A percentile compares a stretch with the other conserved stretches of the same genome.
Conservation (phyloP, 1,140 invertebrate genomes). For the Euglossa dilemma region DNA sequence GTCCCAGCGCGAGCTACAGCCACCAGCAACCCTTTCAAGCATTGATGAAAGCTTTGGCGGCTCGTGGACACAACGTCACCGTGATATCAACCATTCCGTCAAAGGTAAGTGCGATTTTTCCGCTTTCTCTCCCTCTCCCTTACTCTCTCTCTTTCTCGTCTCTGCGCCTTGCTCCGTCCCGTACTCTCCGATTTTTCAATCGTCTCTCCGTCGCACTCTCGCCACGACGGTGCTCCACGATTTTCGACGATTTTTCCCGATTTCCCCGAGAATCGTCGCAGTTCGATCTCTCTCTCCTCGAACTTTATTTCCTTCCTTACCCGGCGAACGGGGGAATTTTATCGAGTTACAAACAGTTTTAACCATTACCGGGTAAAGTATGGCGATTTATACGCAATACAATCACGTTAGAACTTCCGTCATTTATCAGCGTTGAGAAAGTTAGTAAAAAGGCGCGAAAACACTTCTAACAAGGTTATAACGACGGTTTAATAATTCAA, state of each 20-base stretch:
- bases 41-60: conserved; percentile 84
- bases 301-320: too few relatives aligned
- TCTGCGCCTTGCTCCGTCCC: neutral
- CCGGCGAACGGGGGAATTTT: neutral
- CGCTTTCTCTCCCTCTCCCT: neutral
- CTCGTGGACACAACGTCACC: conserved; percentile 84
- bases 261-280: neutral
- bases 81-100: conserved; percentile 83
- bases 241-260: neutral
- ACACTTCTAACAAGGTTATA: conserved; percentile 34
- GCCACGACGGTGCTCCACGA: neutral
- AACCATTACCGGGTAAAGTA: conserved; percentile 6
- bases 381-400: conserved; percentile 13
- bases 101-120: conserved; percentile 70
- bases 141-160: neutral
- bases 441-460: neutral
- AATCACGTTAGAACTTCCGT: conserved; percentile 15
- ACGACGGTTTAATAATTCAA: conserved; percentile 56
- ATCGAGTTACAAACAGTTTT: conserved; percentile 5
- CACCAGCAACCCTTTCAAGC: conserved; percentile 85
- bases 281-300: neutral
- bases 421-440: conserved; percentile 12
- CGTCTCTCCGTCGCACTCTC: neutral
- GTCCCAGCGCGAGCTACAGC: conserved; percentile 83
- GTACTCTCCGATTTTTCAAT: neutral